Conservation (phyloP, 2,888 invertebrate species). For the Synanthedon vespiformis region DNA sequence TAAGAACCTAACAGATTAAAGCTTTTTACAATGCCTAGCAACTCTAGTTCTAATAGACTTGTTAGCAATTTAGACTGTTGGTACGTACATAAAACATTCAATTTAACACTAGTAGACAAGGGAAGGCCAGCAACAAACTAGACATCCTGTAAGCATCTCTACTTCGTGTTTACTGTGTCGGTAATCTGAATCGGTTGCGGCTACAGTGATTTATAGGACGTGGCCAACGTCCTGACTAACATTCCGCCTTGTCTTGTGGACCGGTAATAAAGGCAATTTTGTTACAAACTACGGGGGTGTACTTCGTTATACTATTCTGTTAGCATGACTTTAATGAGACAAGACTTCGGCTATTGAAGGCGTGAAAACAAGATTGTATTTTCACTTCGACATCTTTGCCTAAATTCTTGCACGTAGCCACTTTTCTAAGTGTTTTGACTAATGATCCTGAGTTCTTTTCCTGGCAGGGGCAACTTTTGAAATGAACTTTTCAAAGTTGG, state of each 20-base stretch:
- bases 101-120: neutral
- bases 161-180: conserved; percentile 25
- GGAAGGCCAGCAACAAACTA: neutral
- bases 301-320: conserved; percentile 16
- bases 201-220: conserved; percentile 57
- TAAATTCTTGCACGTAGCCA: no score
- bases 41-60: no score
- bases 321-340: conserved; percentile 9
- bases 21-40: no score
- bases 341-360: conserved; percentile 5
- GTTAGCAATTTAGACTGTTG: conserved; percentile 1
- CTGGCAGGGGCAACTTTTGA: no score
- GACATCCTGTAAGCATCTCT: conserved; percentile 15
- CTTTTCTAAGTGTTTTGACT: no score
- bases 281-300: conserved; percentile 24
- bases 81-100: neutral
- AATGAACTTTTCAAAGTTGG: no score
- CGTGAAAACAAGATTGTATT: no score
- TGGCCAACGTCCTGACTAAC: conserved; percentile 30
- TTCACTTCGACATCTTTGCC: no score
- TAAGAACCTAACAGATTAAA: no score
- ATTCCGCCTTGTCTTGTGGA: conserved; percentile 40
- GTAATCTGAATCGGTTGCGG: conserved; percentile 62
- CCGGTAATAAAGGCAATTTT: conserved; percentile 52
- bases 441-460: no score